Evolutionary conservation across 2,888 invertebrate species (phyloP).

Genomic region (Netelia melanura): DNA sequence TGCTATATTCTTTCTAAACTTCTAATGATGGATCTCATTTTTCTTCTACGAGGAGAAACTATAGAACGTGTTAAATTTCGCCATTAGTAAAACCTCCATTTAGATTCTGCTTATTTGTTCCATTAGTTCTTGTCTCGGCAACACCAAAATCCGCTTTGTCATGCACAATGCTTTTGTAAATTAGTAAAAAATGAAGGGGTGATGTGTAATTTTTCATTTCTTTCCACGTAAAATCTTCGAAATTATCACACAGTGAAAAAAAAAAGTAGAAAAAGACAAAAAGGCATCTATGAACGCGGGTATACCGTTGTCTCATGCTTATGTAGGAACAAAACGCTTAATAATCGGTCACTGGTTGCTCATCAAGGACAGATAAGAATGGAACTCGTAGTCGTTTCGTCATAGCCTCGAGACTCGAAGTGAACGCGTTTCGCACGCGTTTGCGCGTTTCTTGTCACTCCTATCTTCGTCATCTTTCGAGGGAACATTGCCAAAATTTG

Average conservation of each 20-base stretch:
- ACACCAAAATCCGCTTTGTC: neutral
- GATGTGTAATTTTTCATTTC: neutral
- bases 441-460: conserved; percentile 17
- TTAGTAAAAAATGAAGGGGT: neutral
- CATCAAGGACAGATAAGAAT: conserved; percentile 82
- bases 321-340: conserved; percentile 2
- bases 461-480: conserved; percentile 6
- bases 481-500: conserved; percentile 71
- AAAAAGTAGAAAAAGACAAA: too few species aligned
- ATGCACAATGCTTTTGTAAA: neutral
- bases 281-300: too few species aligned
- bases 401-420: conserved; percentile 67
- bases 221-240: neutral
- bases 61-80: too few species aligned
- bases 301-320: neutral
- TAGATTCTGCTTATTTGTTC: too few species aligned
- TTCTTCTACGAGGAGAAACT: too few species aligned
- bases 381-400: conserved; percentile 78
- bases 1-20: too few species aligned
- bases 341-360: conserved; percentile 44
- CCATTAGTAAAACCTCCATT: too few species aligned
- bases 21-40: too few species aligned
- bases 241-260: neutral
- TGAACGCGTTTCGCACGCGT: conserved; percentile 62
- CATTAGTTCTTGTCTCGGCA: neutral